Conservation (phyloP, 2,888 invertebrate species). For the Drosophila setosimentum region DNA sequence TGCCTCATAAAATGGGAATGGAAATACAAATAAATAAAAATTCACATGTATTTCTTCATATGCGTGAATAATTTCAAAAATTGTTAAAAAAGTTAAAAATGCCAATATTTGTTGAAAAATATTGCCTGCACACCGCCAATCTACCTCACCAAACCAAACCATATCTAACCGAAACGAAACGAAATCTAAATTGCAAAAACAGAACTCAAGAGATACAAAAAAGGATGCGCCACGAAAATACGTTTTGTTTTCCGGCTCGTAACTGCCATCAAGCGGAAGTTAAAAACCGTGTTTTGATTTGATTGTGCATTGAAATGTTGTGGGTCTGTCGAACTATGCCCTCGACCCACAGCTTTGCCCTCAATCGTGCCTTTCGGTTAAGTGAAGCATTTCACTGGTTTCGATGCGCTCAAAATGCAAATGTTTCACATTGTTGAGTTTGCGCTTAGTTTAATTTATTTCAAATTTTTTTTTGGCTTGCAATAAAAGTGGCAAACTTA, state of each 20-base stretch:
- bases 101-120: constrained; percentile 76
- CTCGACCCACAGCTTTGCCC: background rate
- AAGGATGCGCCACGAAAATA: constrained; percentile 5
- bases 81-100: constrained; percentile 68
- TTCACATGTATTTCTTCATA: constrained; percentile 55
- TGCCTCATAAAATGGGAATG: constrained; percentile 58
- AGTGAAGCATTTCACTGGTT: constrained; percentile 51
- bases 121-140: constrained; percentile 39
- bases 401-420: constrained; percentile 53
- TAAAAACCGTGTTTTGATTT: constrained; percentile 80
- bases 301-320: constrained; percentile 74
- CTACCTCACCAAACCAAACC: constrained; percentile 8
- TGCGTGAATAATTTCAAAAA: constrained; percentile 75
- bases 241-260: constrained; percentile 52
- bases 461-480: constrained; percentile 11
- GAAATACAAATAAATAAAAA: constrained; percentile 61
- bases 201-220: constrained; percentile 21
- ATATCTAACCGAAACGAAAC: constrained; percentile 7
- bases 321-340: constrained; percentile 34
- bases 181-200: constrained; percentile 31
- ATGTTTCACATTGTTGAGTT: constrained; percentile 65
- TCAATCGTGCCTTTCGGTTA: constrained; percentile 10
- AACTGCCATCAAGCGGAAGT: constrained; percentile 77
- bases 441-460: constrained; percentile 52
- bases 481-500: constrained; percentile 1